phyloP scores from a whole-genome alignment of 1,140 invertebrate genomes.

The Notospermus geniculatus region DNA sequence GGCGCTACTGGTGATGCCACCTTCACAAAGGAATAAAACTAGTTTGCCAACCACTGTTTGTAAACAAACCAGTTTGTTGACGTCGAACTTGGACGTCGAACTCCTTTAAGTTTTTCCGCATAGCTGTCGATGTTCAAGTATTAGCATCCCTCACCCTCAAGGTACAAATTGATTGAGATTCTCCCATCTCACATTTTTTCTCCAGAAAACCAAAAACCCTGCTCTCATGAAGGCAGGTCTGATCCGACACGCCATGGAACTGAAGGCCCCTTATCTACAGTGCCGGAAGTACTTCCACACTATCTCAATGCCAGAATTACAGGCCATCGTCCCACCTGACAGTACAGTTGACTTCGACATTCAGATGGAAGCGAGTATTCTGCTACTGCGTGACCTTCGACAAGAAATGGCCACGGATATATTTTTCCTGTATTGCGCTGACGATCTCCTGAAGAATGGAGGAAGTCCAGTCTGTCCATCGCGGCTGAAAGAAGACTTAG shows the following conservation, averaged over 20 bases:
- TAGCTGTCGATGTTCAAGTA: background rate
- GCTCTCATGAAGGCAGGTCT: conserved; percentile 42
- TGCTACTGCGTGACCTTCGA: conserved; percentile 39
- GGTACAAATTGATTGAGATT: background rate
- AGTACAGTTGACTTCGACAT: conserved; percentile 43
- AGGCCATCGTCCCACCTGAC: conserved; percentile 35
- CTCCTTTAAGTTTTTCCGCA: background rate
- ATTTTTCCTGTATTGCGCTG: conserved; percentile 38
- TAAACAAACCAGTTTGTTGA: conserved; percentile 17
- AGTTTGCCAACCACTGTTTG: too few species aligned
- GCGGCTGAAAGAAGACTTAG: conserved; percentile 33
- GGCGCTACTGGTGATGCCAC: too few species aligned
- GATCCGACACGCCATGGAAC: conserved; percentile 39
- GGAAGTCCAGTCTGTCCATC: conserved; percentile 26
- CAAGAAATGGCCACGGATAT: conserved; percentile 37
- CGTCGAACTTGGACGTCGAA: background rate
- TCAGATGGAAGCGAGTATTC: conserved; percentile 43
- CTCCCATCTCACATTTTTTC: conserved; percentile 11
- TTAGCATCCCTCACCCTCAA: background rate
- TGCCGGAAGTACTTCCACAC: conserved; percentile 54
- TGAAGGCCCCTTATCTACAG: conserved; percentile 51
- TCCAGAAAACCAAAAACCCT: conserved; percentile 43
- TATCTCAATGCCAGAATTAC: conserved; percentile 47
- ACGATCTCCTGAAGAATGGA: conserved; percentile 25
- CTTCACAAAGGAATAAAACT: too few species aligned